phyloP scores from a whole-genome alignment of 1,140 invertebrate genomes.

The Brachionus plicatilis region DNA sequence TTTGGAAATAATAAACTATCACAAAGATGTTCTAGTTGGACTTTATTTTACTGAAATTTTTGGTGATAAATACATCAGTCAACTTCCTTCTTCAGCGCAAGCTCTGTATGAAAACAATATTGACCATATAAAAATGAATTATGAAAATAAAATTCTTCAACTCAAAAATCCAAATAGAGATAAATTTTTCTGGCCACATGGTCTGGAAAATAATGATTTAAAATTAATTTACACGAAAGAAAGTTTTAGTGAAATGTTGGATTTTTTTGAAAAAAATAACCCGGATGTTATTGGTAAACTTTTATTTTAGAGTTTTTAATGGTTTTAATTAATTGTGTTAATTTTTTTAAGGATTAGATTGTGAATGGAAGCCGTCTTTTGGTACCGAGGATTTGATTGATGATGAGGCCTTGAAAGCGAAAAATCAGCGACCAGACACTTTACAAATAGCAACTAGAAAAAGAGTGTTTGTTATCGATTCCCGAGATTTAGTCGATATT shows the following conservation, averaged over 20 bases:
- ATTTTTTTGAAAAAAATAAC: not conserved
- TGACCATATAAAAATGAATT: not conserved
- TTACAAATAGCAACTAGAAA: constrained; percentile 30
- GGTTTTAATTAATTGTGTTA: not conserved
- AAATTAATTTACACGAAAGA: not conserved
- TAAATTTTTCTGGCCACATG: not conserved
- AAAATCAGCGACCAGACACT: constrained; percentile 20
- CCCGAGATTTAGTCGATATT: not conserved
- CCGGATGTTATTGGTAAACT: not conserved
- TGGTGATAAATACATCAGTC: not conserved
- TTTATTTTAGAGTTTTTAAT: not conserved
- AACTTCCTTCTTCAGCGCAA: not conserved
- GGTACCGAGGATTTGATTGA: constrained; percentile 19
- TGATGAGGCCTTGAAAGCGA: not conserved
- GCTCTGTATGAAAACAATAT: not conserved
- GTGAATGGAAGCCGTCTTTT: constrained; percentile 37
- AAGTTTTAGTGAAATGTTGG: not conserved
- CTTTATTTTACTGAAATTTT: not conserved
- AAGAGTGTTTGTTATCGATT: constrained; percentile 15
- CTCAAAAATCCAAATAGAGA: not conserved
- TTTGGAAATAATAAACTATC: not conserved
- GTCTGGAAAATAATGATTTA: not conserved
- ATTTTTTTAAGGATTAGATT: not conserved
- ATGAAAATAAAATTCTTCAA: not conserved
- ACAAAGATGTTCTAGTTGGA: constrained; percentile 20